phyloP scores from a whole-genome alignment of 2,888 invertebrate species.

The Byasa hedistus region DNA sequence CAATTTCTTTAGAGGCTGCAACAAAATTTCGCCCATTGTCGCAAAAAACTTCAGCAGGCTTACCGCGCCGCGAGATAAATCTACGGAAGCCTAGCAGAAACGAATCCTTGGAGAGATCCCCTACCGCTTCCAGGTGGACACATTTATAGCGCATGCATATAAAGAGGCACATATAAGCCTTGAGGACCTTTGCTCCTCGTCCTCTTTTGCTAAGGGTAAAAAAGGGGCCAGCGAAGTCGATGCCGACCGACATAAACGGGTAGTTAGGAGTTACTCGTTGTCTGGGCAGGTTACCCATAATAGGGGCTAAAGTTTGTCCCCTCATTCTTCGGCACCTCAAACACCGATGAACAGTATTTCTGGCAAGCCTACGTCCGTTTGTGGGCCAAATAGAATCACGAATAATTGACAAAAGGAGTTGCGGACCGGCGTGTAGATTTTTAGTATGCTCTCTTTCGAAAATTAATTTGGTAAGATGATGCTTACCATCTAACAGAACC shows the following conservation, averaged over 20 bases:
- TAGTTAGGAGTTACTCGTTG: not conserved
- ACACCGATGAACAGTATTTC: not conserved
- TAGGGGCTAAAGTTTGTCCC: constrained; percentile 1
- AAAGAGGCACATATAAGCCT: not conserved
- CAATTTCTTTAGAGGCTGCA: too few relatives aligned
- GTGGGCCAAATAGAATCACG: not conserved
- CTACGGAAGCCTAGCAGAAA: too few relatives aligned
- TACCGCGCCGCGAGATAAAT: not conserved
- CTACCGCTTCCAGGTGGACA: not conserved
- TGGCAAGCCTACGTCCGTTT: too few relatives aligned
- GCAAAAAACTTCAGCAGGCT: not conserved
- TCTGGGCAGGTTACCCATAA: too few relatives aligned
- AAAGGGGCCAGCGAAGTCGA: constrained; percentile 9
- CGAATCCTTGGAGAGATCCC: not conserved
- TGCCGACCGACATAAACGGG: not conserved
- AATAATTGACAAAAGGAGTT: not conserved
- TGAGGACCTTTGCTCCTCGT: not conserved
- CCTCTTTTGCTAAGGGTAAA: constrained; percentile 1
- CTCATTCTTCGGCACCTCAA: not conserved
- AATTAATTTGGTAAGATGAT: not conserved
- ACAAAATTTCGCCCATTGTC: not conserved
- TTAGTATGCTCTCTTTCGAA: too few relatives aligned
- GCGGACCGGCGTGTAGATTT: not conserved
- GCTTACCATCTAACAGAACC: not conserved
- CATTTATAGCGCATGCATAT: constrained; percentile 3